phyloP scores from a whole-genome alignment of 2,888 invertebrate species.

The Petrophora chlorosata region DNA sequence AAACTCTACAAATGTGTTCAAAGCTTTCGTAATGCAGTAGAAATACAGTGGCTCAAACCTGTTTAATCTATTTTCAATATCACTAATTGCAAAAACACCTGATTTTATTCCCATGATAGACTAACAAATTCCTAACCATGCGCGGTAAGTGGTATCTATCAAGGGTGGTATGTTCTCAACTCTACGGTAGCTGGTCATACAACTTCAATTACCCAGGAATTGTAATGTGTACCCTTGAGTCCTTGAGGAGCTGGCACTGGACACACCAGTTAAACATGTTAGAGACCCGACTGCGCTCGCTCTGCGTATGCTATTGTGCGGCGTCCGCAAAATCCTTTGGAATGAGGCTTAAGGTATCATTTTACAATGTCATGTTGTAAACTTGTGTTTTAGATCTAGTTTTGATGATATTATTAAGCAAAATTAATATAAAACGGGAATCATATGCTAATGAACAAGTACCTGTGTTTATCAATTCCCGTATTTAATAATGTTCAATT shows the following conservation, averaged over 20 bases:
- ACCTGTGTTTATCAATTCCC: too few species aligned
- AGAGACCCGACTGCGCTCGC: slow-evolving; percentile 41
- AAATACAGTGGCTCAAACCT: neutral
- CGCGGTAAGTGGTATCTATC: too few species aligned
- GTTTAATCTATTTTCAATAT: too few species aligned
- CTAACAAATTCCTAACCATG: neutral
- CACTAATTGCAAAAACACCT: neutral
- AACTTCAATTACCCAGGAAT: slow-evolving; percentile 11
- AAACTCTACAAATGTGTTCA: too few species aligned
- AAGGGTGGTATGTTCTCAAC: neutral
- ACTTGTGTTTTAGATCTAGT: too few species aligned
- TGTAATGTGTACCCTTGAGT: slow-evolving; percentile 35
- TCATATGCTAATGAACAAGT: too few species aligned
- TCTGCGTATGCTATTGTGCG: slow-evolving; percentile 45
- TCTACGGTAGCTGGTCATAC: slow-evolving; percentile 1
- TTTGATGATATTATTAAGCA: too few species aligned
- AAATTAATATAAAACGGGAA: too few species aligned
- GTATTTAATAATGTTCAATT: too few species aligned
- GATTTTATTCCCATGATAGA: neutral
- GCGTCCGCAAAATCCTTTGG: slow-evolving; percentile 27
- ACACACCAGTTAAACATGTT: slow-evolving; percentile 48
- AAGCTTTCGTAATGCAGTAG: too few species aligned
- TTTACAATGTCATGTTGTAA: slow-evolving; percentile 29
- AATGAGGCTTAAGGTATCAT: slow-evolving; percentile 23
- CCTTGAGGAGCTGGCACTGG: slow-evolving; percentile 40